These are phyloP conservation scores for Pithecia hirsuta DNA, from an alignment of 2,797 vertebrate species.

Conservation along the genomic window DNA sequence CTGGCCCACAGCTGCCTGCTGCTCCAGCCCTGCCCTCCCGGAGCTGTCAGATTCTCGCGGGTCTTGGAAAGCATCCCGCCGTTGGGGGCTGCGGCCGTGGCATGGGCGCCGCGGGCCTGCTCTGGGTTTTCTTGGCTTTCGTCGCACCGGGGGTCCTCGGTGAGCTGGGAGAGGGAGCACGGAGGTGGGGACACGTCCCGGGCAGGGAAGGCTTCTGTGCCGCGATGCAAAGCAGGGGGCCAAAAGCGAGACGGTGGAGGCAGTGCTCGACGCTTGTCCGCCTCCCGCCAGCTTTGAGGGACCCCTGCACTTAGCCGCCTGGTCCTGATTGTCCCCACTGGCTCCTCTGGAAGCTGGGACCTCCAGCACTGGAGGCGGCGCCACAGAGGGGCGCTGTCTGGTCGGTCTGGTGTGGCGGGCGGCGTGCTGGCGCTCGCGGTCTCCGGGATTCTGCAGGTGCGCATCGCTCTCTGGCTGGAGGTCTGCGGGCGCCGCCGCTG, in stretches of 20 bases:
- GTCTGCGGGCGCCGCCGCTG: accelerated
- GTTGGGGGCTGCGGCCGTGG: neutral
- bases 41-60: neutral
- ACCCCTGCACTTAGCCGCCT: neutral
- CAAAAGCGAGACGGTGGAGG: neutral
- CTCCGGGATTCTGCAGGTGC: neutral
- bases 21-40: neutral
- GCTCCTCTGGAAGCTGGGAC: neutral
- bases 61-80: neutral
- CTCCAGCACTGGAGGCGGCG: neutral
- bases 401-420: neutral
- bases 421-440: accelerated
- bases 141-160: conserved; percentile 59
- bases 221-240: neutral
- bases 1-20: neutral
- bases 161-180: conserved; percentile 51
- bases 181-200: conserved; percentile 8
- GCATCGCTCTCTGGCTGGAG: neutral
- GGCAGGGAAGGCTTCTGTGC: neutral
- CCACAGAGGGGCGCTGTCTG: neutral
- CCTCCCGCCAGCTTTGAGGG: neutral
- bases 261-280: neutral
- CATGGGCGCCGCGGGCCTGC: conserved; percentile 51
- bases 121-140: conserved; percentile 59
- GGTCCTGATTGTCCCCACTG: neutral